Evolutionary conservation across 2,113 vertebrate species (phyloP).

Genomic region (Xenus cinereus): DNA sequence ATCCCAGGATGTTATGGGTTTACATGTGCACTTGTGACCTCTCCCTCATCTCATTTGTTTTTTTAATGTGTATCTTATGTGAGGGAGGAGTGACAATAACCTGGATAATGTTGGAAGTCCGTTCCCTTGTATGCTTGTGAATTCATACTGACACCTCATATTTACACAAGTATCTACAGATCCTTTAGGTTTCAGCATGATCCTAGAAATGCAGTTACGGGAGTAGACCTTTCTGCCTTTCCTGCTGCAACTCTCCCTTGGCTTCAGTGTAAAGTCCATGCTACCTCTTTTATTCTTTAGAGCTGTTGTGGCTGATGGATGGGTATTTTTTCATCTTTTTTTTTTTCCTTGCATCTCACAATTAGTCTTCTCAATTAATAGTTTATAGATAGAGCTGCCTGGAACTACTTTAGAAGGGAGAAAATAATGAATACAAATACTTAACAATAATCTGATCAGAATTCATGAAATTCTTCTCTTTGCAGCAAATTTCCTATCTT

Average conservation of each 20-base stretch:
- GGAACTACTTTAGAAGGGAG: background rate
- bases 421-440: background rate
- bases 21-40: background rate
- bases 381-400: background rate
- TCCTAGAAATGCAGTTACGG: background rate
- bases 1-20: background rate
- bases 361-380: background rate
- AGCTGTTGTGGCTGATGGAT: background rate
- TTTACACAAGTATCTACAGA: background rate
- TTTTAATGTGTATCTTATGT: background rate
- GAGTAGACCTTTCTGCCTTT: background rate
- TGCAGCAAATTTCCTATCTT: background rate
- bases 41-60: background rate
- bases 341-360: background rate
- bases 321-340: background rate
- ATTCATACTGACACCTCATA: background rate
- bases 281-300: background rate
- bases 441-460: background rate
- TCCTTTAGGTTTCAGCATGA: background rate
- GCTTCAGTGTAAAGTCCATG: background rate
- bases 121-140: background rate
- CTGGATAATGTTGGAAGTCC: accelerated
- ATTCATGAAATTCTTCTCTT: background rate
- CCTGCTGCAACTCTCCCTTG: background rate
- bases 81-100: background rate